phyloP scores from a whole-genome alignment of 2,113 vertebrate species.

The Tringa solitaria region DNA sequence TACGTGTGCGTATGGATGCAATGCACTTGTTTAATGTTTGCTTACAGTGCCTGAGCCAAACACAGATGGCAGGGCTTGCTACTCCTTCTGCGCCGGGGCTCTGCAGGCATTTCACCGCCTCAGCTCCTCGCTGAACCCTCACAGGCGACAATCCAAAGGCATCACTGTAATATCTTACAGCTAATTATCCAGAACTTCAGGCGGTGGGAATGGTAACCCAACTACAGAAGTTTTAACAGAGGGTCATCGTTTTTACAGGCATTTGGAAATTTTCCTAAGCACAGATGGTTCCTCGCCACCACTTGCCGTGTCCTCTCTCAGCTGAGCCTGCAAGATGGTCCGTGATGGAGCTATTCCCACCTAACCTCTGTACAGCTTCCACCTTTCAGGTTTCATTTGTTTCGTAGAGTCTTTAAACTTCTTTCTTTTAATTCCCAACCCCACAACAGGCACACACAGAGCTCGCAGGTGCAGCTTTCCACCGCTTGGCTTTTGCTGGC shows the following conservation, averaged over 20 bases:
- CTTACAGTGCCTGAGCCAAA: neutral
- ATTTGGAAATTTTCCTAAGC: neutral
- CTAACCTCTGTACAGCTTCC: neutral
- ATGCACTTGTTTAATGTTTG: neutral
- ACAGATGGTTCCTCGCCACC: neutral
- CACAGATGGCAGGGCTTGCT: neutral
- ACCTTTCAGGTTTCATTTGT: neutral
- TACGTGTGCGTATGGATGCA: accelerated
- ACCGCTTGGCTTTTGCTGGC: neutral
- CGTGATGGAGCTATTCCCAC: neutral
- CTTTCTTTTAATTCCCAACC: neutral
- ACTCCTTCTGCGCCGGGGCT: accelerated
- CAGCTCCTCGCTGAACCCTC: neutral
- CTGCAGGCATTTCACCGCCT: neutral
- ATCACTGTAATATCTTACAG: neutral
- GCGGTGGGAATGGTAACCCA: neutral
- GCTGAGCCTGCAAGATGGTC: neutral
- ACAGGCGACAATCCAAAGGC: neutral
- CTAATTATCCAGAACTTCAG: neutral
- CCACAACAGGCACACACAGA: accelerated
- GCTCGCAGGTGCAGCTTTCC: neutral
- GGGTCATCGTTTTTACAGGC: neutral
- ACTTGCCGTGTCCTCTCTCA: neutral
- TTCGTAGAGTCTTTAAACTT: neutral
- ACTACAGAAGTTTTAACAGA: neutral